phyloP scores from a whole-genome alignment of 1,140 invertebrate species.

The Drosophila busckii region DNA sequence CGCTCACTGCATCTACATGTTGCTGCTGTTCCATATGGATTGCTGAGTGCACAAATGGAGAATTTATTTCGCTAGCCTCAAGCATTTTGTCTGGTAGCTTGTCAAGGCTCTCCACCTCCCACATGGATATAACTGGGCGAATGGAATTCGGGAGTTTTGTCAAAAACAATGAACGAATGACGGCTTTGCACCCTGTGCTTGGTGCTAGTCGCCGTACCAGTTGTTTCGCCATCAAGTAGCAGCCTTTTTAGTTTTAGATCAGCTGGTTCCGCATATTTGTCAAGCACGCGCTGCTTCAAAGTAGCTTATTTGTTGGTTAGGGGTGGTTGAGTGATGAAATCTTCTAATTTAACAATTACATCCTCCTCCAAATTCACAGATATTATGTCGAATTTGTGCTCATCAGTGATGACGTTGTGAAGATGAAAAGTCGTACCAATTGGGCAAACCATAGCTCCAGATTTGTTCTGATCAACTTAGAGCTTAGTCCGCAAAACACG shows the following conservation, averaged over 20 bases:
- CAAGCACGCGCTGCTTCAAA: no score
- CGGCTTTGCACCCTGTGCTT: neutral
- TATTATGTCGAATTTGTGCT: constrained; percentile 1
- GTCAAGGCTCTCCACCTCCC: neutral
- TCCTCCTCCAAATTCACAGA: constrained; percentile 1
- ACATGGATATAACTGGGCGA: neutral
- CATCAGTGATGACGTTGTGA: neutral
- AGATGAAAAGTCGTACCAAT: neutral
- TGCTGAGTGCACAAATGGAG: neutral
- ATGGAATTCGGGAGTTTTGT: no score
- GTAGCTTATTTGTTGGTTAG: neutral
- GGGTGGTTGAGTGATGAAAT: no score
- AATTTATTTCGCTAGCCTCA: neutral
- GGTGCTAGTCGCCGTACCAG: neutral
- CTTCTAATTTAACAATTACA: no score
- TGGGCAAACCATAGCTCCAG: constrained; percentile 1
- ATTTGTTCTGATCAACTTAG: no score
- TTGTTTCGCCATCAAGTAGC: neutral
- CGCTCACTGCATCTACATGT: no score
- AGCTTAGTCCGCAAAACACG: no score
- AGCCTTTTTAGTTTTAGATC: neutral
- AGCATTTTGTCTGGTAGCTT: constrained; percentile 1
- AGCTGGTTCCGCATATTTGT: no score
- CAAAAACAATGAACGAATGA: no score
- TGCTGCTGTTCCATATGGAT: neutral